Base-by-base conservation (phyloP, 2,113 vertebrate genomes). In the Sprattus sprattus region DNA sequence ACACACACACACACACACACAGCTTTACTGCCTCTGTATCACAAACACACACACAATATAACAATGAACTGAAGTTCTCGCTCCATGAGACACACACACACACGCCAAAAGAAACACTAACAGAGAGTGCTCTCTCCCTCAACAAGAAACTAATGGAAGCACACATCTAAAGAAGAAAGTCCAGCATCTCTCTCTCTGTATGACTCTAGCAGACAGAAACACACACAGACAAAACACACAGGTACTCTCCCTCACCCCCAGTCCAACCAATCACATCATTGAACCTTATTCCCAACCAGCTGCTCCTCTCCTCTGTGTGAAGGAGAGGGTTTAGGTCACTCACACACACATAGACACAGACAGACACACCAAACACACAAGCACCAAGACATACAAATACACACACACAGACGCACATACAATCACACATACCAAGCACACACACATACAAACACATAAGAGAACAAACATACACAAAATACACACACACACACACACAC, bases 201-300 rank as follows among this genome's bases (percentile, higher is more conserved):
- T 15, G 52, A 18, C 16, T 54, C 52, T 25, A 10, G 28, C 44
- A 64, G 32, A 50, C 25, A 44, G 54, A 82, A 25, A 67, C 54
- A 82, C 13, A 45, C 52, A 71, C 44, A 85, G 22, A 60, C n/a
- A n/a, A 60, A 81, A 82, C 39, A 81, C 78, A 28, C 81, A 86
- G 52, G 52, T 54, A 54, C 52, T 54, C 52, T 54, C 52, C 47
- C 47, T 49, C 46, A 49, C n/a, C 28, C 16, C 15, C 15, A 54
- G 15, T 18, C 15, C 52, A 18, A 16, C 52, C 50, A 3, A 52
- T 54, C 52, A 54, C 16, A 54, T 54, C 13, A 54, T 18, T 54
- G 16, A 16, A 13, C 16, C 15, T 15, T 54, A 54, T 18, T 54
- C 52, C 16, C 52, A 54, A 54, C 52, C 52, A 54, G 13, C 52